These are phyloP conservation scores for Wasmannia auropunctata DNA, from an alignment of 1,140 invertebrate genomes.

Conservation along the genomic window DNA sequence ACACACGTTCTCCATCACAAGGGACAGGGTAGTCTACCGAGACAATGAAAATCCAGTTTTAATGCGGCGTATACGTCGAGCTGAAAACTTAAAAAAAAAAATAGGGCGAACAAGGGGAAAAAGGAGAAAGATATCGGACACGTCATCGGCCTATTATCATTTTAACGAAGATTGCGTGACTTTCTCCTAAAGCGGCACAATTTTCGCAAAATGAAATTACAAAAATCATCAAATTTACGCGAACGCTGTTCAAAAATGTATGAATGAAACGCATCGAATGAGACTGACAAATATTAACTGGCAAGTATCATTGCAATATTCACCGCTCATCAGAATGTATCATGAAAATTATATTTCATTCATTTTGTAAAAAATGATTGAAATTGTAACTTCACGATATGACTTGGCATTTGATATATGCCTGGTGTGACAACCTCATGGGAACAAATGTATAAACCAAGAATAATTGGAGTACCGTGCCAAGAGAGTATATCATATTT, in stretches of 20 bases:
- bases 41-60: slow-evolving; percentile 27
- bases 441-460: slow-evolving; percentile 11
- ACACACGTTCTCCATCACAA: background rate
- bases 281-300: slow-evolving; percentile 70
- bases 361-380: background rate
- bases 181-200: background rate
- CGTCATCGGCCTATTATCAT: background rate
- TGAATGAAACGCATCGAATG: background rate
- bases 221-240: background rate
- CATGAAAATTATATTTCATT: slow-evolving; percentile 77
- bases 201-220: background rate
- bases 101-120: background rate
- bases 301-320: slow-evolving; percentile 66
- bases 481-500: slow-evolving; percentile 10
- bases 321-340: slow-evolving; percentile 73
- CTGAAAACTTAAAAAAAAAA: slow-evolving; percentile 4
- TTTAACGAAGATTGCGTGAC: background rate
- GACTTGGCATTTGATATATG: background rate
- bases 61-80: background rate
- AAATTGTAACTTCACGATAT: background rate
- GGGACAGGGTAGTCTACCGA: background rate
- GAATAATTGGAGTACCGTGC: slow-evolving; percentile 26
- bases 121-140: background rate
- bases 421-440: background rate
- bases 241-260: background rate